phyloP scores from a whole-genome alignment of 2,888 invertebrate species.

The Oeneis ivallda region DNA sequence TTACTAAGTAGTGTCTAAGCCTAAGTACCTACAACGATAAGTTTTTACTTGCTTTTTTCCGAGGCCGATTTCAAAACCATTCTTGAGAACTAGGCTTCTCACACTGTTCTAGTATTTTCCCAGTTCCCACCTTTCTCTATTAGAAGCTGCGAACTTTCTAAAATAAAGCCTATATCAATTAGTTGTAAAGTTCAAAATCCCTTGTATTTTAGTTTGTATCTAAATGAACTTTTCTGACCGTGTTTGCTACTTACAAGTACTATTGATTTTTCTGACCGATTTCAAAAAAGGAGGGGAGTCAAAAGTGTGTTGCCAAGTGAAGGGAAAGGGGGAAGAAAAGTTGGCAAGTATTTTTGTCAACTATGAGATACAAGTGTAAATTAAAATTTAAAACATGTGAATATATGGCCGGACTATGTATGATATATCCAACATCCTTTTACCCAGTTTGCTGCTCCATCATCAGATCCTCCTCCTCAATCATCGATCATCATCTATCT shows the following conservation, averaged over 20 bases:
- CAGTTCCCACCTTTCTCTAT: conserved; percentile 50
- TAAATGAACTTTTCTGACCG: conserved; percentile 15
- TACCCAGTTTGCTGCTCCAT: too few species aligned
- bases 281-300: neutral
- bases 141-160: neutral
- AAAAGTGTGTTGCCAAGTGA: too few species aligned
- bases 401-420: too few species aligned
- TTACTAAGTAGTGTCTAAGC: neutral
- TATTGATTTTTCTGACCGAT: neutral
- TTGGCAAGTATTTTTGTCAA: too few species aligned
- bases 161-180: neutral
- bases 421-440: too few species aligned
- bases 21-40: neutral
- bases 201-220: neutral
- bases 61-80: conserved; percentile 36
- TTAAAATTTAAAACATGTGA: too few species aligned
- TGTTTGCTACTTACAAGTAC: neutral
- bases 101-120: conserved; percentile 45
- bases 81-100: conserved; percentile 40
- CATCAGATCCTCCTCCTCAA: too few species aligned
- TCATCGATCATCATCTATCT: too few species aligned
- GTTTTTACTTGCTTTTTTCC: conserved; percentile 32
- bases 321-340: neutral
- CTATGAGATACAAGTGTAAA: too few species aligned
- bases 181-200: neutral